Conservation (phyloP, 1,140 invertebrate species). For the Chlorops oryzae region DNA sequence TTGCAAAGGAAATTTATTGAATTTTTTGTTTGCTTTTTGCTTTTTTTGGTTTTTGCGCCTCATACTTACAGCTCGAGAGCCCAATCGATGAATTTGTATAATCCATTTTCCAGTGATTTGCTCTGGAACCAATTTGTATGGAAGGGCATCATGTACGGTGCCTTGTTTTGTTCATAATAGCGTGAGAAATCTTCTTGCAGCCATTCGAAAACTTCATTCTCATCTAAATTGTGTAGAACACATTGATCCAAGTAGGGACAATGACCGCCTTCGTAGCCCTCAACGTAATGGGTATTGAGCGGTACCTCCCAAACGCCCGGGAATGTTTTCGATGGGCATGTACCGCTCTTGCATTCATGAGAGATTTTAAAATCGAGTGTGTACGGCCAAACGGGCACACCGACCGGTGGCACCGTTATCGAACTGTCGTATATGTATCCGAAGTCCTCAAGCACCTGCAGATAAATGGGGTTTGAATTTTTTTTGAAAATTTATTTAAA, state of each 20-base stretch:
- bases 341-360: constrained; percentile 85
- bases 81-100: constrained; percentile 84
- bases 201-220: constrained; percentile 84
- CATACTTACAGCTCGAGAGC: constrained; percentile 64
- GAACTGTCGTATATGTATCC: constrained; percentile 90
- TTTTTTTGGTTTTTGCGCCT: neutral
- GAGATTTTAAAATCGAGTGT: constrained; percentile 87
- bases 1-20: neutral
- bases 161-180: constrained; percentile 79
- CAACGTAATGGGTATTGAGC: constrained; percentile 84
- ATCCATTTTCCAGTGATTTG: constrained; percentile 72
- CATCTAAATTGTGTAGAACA: constrained; percentile 81
- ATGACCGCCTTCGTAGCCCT: constrained; percentile 82
- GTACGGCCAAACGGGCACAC: constrained; percentile 88
- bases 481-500: neutral
- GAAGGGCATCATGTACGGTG: constrained; percentile 90
- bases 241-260: constrained; percentile 92
- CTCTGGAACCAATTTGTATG: constrained; percentile 94
- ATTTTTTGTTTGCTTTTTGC: neutral
- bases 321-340: constrained; percentile 85
- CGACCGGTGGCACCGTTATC: constrained; percentile 74
- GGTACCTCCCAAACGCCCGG: constrained; percentile 93
- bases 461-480: too few relatives aligned
- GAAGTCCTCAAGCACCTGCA: constrained; percentile 78
- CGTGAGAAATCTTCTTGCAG: constrained; percentile 83